Base-by-base conservation (phyloP, 2,888 invertebrate species). In the Anagyrus pseudococci region DNA sequence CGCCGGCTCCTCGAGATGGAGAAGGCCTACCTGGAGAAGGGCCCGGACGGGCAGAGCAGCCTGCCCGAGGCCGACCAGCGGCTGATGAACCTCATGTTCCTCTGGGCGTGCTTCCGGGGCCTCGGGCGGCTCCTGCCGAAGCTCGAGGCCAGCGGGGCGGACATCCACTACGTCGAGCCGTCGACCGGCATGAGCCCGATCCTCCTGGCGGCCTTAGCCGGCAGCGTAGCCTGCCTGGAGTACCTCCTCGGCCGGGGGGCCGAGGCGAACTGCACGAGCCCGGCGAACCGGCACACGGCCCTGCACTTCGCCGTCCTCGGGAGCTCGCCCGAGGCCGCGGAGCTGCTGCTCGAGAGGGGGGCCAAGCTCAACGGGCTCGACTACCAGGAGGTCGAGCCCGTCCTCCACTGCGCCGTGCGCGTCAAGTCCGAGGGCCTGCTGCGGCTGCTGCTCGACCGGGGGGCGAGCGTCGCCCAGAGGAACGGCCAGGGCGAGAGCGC, bases 71-170 rank as follows among this genome's bases (percentile, higher is more conserved):
- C 60, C 6, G 68, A 71, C 2, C 62, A 70, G 2, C 67, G 70
- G 25, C 64, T 79, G 2, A 73, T 69, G 44, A 91, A 91, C 76
- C 85, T 91, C n/a, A 86, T 89, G 33, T 87, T 91, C 68, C 83
- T 93, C 56, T 93, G 93, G 93, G 86, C 89, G 0, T 89, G 91
- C 4, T 92, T 91, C 73, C 84, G 91, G 53, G 90, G 89, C 70
- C 83, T 90, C 52, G 85, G 86, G 75, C 88, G 90, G 69, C 79
- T 92, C 40, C 77, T 93, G 58, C 87, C 88, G 17, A 84, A 86
- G 33, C 78, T 93, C 33, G 79, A 91, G 53, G 84, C 84, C 37
- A 79, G 84, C 10, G 92, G 91, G n/a, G 91, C 90, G 25, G 88
- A 90, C 67, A 81, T 88, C 26, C 82, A 87, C 64, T 91, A 88